These are phyloP conservation scores for Amiota mariae DNA, from an alignment of 2,888 invertebrate species.

Conservation along the genomic window DNA sequence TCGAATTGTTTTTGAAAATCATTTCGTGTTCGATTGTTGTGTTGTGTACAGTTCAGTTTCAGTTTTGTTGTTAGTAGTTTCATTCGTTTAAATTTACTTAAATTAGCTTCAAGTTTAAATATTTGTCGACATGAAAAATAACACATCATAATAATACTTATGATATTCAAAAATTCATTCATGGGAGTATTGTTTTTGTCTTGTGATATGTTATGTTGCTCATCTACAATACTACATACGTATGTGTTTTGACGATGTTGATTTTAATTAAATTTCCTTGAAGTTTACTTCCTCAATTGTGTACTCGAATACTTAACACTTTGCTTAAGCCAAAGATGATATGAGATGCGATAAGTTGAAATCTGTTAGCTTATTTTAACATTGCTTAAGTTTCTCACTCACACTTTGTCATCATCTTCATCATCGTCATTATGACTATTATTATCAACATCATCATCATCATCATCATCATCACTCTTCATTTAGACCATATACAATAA, in stretches of 20 bases:
- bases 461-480: too few relatives aligned
- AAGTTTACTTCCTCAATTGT: conserved; percentile 28
- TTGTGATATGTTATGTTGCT: neutral
- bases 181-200: conserved; percentile 32
- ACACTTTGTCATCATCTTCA: too few relatives aligned
- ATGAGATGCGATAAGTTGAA: too few relatives aligned
- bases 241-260: conserved; percentile 30
- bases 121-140: conserved; percentile 13
- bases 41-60: too few relatives aligned
- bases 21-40: neutral
- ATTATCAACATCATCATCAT: conserved; percentile 35
- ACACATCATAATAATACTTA: neutral
- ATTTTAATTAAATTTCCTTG: conserved; percentile 39
- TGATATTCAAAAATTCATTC: conserved; percentile 23
- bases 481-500: too few relatives aligned
- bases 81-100: conserved; percentile 4
- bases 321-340: conserved; percentile 32
- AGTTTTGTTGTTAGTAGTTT: too few relatives aligned
- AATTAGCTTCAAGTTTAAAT: conserved; percentile 22
- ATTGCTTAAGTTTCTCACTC: neutral
- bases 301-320: conserved; percentile 59
- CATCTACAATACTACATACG: too few relatives aligned
- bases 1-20: conserved; percentile 11
- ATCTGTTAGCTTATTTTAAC: conserved; percentile 30
- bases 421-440: too few relatives aligned